A percentile compares a stretch with the other conserved stretches of the same genome.
Conservation (phyloP, 2,888 invertebrate genomes). For the Erebia aethiops region DNA sequence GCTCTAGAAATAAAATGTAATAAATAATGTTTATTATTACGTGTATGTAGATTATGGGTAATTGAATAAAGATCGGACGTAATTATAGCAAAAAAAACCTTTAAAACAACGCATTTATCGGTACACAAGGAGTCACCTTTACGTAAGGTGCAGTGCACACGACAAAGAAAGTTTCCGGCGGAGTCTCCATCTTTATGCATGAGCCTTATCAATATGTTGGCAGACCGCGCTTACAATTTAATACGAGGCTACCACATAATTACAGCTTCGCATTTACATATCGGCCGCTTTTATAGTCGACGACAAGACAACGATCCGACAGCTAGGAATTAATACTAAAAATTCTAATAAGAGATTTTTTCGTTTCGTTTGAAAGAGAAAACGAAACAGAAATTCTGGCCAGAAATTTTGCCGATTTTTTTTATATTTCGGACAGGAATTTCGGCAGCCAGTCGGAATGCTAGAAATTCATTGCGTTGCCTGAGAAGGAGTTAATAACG, state of each 20-base stretch:
- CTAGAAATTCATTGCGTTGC: no score
- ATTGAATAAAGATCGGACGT: conserved; percentile 28
- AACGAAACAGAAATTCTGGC: no score
- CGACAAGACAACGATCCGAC: background rate
- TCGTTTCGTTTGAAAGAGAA: no score
- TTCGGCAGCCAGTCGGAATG: no score
- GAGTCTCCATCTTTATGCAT: conserved; percentile 65
- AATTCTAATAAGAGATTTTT: no score
- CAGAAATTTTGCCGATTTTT: no score
- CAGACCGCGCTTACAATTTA: conserved; percentile 59
- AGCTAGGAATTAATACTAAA: background rate
- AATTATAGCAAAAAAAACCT: conserved; percentile 24
- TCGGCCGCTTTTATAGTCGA: conserved; percentile 15
- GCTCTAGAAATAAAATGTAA: background rate
- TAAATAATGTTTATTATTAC: background rate
- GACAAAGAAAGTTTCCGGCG: conserved; percentile 60
- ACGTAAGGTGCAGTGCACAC: conserved; percentile 38
- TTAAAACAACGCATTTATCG: conserved; percentile 24
- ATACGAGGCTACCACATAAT: conserved; percentile 62
- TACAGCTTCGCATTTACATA: conserved; percentile 45
- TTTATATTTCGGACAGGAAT: no score
- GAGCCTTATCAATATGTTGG: conserved; percentile 70
- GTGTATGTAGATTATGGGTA: background rate
- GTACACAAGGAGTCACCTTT: conserved; percentile 16
- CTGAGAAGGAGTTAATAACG: no score